Evolutionary conservation across 2,113 vertebrate species (phyloP).

Genomic region (Charina bottae): DNA sequence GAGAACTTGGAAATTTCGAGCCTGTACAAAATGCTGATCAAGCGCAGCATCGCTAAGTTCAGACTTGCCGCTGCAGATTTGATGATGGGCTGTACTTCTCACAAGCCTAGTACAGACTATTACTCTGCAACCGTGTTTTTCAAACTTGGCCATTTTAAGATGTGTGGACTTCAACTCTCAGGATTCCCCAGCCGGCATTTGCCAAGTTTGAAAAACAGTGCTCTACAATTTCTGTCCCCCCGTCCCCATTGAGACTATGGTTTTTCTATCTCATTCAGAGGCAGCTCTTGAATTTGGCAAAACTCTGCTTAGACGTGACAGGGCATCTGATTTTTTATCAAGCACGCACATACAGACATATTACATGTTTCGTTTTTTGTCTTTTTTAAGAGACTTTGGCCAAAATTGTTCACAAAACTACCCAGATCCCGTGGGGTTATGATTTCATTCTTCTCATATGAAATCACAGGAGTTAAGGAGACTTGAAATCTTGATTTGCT

Average conservation of each 20-base stretch:
- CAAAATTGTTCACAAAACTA: neutral
- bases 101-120: neutral
- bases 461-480: neutral
- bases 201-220: neutral
- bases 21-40: neutral
- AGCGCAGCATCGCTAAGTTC: neutral
- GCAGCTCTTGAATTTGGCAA: neutral
- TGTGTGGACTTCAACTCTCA: too few species aligned
- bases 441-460: neutral
- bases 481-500: neutral
- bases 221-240: neutral
- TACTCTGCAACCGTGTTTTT: neutral
- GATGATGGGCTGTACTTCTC: neutral
- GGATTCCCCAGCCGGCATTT: too few species aligned
- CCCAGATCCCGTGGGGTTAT: neutral
- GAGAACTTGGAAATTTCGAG: neutral
- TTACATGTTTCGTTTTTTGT: neutral
- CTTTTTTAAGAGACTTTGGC: neutral
- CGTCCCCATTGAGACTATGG: too few species aligned
- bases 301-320: neutral
- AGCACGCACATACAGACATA: neutral
- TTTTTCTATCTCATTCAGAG: neutral
- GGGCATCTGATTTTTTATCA: neutral
- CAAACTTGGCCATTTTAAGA: too few species aligned
- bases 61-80: neutral